Base-by-base conservation (phyloP, 2,888 invertebrate species). In the Gymnoscelis rufifasciata region DNA sequence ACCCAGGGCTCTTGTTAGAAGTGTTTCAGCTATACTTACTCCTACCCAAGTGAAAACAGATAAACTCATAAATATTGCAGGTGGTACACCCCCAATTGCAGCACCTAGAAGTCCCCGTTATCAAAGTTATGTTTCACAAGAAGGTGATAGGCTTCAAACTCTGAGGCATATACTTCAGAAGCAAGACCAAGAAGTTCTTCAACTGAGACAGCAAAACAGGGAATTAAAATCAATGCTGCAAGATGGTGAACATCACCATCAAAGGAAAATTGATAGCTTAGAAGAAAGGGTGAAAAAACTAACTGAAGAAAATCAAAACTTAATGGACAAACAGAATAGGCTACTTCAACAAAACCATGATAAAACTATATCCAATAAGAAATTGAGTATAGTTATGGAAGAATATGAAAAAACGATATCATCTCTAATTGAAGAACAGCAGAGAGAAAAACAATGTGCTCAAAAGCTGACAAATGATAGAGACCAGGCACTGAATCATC, bases 341-440 rank as follows among this genome's bases (percentile, higher is more conserved):
- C 57, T 86, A 38, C 50, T 70, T 38, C 78, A 83, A 43, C 82
- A 83, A 57, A 57, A 86, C 3, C 71, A 69, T 67, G 77, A 86
- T 19, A 87, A 82, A 60, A 68, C 59, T 28, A 58, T 86, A 23
- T 78, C 71, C 40, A 83, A 86, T 54, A 86, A 77, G 66, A 78
- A 88, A 65, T 86, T 91, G 82, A 92, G 93, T 68, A 90, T 91
- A 71, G 92, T 94, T 10, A 91, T 94, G 81, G 92, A 92, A 62
- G 93, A 93, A 59, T 94, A 94, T 82, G 94, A 94, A 68, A 93
- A 93, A 77, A 93, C 94, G 11, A 93, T 94, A 66, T 92, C 93
- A 7, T 90, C 92, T 64, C 78, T 94, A 54, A 92, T 94, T 66
- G 90, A 91, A 36, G 93, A 94, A 59, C 92, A 93, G 62, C 93